A percentile compares a stretch with the other conserved stretches of the same genome.
Evolutionary conservation across 2,113 vertebrate species (phyloP).

Genomic region (Catagonus wagneri): DNA sequence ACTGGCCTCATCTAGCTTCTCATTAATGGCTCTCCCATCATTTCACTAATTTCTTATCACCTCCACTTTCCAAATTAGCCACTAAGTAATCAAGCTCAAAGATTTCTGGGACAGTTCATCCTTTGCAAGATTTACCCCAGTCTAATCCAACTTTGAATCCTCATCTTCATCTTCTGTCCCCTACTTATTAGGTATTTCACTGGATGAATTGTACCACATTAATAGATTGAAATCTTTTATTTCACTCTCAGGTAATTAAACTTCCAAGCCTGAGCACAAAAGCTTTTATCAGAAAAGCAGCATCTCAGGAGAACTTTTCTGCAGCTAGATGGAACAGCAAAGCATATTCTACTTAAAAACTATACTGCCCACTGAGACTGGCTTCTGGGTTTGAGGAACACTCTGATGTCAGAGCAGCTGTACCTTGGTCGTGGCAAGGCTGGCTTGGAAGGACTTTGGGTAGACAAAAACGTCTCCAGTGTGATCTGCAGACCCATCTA

Average conservation of each 20-base stretch:
- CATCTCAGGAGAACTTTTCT: constrained; percentile 68
- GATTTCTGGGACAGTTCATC: constrained; percentile 35
- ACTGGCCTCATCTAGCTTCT: not conserved
- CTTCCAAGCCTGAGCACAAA: constrained; percentile 79
- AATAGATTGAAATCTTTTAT: constrained; percentile 74
- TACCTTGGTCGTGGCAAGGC: not conserved
- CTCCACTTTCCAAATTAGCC: constrained; percentile 64
- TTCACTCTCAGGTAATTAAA: constrained; percentile 77
- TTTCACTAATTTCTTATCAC: constrained; percentile 67
- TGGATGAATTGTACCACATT: constrained; percentile 53
- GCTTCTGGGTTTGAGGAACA: constrained; percentile 44
- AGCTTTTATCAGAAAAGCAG: constrained; percentile 76
- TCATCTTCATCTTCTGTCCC: constrained; percentile 24
- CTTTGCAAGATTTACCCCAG: constrained; percentile 61
- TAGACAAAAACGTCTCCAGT: not conserved
- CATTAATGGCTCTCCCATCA: constrained; percentile 40
- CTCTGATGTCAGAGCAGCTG: constrained; percentile 9
- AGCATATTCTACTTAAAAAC: constrained; percentile 68
- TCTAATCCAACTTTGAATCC: constrained; percentile 74
- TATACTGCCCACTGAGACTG: constrained; percentile 59
- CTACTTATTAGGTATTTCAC: constrained; percentile 72
- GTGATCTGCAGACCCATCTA: not conserved
- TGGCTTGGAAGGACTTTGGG: not conserved
- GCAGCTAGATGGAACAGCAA: constrained; percentile 69
- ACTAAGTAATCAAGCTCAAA: constrained; percentile 17